Evolutionary conservation across 23 tunicate genomes (phyloP), one percentile per base, ranked within the genome.

Genomic region (Halocynthia roretzi): DNA sequence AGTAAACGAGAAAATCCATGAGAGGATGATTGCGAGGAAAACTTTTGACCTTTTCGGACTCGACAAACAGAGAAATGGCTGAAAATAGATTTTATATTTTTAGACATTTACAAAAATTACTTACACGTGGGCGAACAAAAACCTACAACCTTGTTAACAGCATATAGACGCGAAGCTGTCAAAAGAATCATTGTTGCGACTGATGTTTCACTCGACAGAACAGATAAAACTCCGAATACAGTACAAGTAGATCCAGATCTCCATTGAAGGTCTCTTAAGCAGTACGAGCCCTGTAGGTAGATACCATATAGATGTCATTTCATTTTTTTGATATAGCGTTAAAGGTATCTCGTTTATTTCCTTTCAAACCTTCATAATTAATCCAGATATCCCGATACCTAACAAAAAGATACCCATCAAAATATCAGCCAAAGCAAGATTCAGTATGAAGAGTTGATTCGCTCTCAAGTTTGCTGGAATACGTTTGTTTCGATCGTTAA

Each of bases 31-130:
- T 21, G 86, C 51, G 31, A 67, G 8, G 40, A 79, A 10, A 8
- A 92, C 78, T 10, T 22, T 23, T 5, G 62, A 50, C 10, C 53
- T 14, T 8, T 57, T 52, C 17, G 92, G 98, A 71, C 54, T 53
- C 21, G 75, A 61, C 9, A 87, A 71, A 6, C 87, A 82, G 6
- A 56, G 8, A 58, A 92, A 86, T 4, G 98, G 98, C 98, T 92
- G 61, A 48, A 90, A 84, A 12, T 50, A 72, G 22, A 58, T 58
- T 1, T 0, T 15, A 58, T 2, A 58, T 1, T 58, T 31, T 31
- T 31, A 31, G 44, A 4, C 44, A 31, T 31, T 31, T 4, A 31
- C 44, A 31, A 31, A 31, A 31, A 0, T 31, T 31, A n/a, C n/a
- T 4, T 31, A 31, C 44, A 31, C 44, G 44, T 4, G 4, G 4